A percentile compares a stretch with the other conserved stretches of the same genome.
phyloP scores from a whole-genome alignment of 2,888 invertebrate genomes.

The Acronicta aceris region DNA sequence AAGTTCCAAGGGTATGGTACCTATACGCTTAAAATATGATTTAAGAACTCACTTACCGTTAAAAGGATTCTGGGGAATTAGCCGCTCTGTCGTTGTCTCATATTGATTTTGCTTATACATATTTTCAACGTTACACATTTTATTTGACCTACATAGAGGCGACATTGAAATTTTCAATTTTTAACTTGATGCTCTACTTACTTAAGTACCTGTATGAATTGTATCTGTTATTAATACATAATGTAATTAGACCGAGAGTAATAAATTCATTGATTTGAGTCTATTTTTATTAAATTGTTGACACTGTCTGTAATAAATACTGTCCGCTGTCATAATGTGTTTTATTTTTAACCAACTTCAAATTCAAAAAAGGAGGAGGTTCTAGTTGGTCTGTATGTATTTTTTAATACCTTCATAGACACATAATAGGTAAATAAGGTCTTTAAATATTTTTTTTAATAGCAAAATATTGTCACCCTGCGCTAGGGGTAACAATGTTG shows the following conservation, averaged over 20 bases:
- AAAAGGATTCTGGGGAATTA: constrained; percentile 5
- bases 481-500: too few species aligned
- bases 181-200: constrained; percentile 9
- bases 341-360: not conserved
- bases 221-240: constrained; percentile 32
- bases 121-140: constrained; percentile 31
- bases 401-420: too few species aligned
- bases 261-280: constrained; percentile 26
- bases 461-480: too few species aligned
- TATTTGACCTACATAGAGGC: constrained; percentile 20
- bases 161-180: constrained; percentile 17
- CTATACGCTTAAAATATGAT: too few species aligned
- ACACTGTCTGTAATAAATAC: constrained; percentile 27
- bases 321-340: not conserved
- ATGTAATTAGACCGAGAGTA: constrained; percentile 23
- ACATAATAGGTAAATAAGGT: too few species aligned
- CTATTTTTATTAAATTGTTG: constrained; percentile 16
- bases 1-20: too few species aligned
- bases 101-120: constrained; percentile 23
- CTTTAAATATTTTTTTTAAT: too few species aligned
- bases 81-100: constrained; percentile 10
- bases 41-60: constrained; percentile 19
- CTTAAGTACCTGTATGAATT: constrained; percentile 8
- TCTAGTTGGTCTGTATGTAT: too few species aligned
- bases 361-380: too few species aligned